phyloP scores from a whole-genome alignment of 2,113 vertebrate species.

The Prionailurus viverrinus region DNA sequence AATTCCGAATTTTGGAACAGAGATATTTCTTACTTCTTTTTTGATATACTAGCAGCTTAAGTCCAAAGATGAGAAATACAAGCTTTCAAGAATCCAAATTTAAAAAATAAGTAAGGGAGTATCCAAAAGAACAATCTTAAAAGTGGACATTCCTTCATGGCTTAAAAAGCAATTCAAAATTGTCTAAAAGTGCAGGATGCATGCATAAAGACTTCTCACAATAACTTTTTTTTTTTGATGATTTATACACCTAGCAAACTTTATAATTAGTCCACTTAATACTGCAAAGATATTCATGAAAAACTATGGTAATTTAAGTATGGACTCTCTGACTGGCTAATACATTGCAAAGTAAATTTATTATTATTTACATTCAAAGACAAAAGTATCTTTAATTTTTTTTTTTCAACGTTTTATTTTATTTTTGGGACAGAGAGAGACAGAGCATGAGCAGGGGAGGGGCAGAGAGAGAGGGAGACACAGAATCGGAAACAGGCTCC shows the following conservation, averaged over 20 bases:
- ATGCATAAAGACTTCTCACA: background rate
- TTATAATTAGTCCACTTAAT: conserved; percentile 58
- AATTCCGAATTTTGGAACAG: background rate
- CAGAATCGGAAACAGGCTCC: no score
- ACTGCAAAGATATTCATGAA: conserved; percentile 71
- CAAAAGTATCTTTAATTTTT: background rate
- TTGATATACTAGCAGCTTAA: background rate
- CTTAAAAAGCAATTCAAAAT: conserved; percentile 5
- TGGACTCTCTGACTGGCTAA: conserved; percentile 13
- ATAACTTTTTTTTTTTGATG: background rate
- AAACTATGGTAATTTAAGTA: conserved; percentile 71
- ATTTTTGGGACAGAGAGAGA: no score
- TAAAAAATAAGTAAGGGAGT: background rate
- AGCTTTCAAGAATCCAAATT: background rate
- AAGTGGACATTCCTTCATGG: background rate
- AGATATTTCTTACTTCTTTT: background rate
- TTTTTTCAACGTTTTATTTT: no score
- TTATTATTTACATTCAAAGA: conserved; percentile 1
- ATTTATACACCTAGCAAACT: conserved; percentile 69
- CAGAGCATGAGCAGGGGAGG: no score
- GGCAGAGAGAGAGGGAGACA: no score
- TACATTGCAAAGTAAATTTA: conserved; percentile 49
- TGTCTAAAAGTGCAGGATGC: background rate
- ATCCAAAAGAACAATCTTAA: conserved; percentile 30
- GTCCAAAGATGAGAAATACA: background rate